Percentiles rank a stretch among this genome's conserved stretches.
Evolutionary conservation across 2,888 invertebrate genomes (phyloP).

Genomic region (Adineta ricciae): DNA sequence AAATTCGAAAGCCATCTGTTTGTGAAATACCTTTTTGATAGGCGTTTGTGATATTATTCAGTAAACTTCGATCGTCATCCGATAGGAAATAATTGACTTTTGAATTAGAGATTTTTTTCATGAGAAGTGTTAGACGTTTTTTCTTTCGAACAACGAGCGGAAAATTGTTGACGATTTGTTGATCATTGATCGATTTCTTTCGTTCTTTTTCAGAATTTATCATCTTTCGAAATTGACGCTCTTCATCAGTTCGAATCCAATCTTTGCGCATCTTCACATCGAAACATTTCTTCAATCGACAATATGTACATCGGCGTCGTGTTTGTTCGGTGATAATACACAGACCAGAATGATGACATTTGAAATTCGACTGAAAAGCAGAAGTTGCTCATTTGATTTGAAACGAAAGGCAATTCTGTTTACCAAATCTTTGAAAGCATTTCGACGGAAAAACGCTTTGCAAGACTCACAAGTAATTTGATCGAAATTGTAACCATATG

Average conservation of each 20-base stretch:
- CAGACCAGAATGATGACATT: background rate
- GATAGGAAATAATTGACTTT: too few relatives aligned
- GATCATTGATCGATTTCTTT: background rate
- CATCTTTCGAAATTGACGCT: background rate
- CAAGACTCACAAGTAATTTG: background rate
- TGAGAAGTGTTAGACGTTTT: background rate
- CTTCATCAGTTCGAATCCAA: background rate
- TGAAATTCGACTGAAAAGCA: background rate
- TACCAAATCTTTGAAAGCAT: background rate
- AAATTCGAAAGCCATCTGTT: too few relatives aligned
- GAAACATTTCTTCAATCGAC: background rate
- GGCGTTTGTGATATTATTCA: too few relatives aligned
- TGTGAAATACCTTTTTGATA: too few relatives aligned
- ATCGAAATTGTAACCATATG: background rate
- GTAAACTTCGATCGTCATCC: too few relatives aligned
- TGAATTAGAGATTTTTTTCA: background rate
- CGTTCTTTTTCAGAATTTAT: background rate
- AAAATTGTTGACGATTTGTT: background rate
- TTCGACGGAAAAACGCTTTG: background rate
- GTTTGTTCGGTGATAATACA: background rate
- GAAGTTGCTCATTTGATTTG: background rate
- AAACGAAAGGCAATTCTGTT: background rate
- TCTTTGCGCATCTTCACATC: background rate
- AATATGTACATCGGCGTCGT: background rate
- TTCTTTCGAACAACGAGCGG: background rate